Evolutionary conservation across 1,140 invertebrate genomes (phyloP), one percentile per base, ranked within the genome.

Genomic region (Pseudomyrmex cubaensis): DNA sequence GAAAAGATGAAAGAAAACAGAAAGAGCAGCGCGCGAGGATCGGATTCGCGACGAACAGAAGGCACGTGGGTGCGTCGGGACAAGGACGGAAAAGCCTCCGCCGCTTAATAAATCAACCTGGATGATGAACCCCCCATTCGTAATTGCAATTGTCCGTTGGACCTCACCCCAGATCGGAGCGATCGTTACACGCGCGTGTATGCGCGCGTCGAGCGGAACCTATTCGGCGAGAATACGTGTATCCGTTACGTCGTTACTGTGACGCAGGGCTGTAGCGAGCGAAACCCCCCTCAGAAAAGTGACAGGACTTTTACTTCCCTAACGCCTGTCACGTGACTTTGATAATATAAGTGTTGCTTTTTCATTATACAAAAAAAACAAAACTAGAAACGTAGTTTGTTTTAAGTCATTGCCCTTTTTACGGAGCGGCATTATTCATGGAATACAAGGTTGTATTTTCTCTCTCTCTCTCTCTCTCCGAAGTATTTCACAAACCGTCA

Each of bases 121-220:
- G 74, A 80, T 83, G 73, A 63, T 87, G 35, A 35, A 35, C 35
- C 5, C 35, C 35, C 80, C 85, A 20, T 61, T 82, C 74, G 66
- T 89, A 89, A 89, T 89, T 89, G 87, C 85, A 85, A 89, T 89
- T 85, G 88, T 89, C 87, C 88, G 62, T 66, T 75, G 87, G 74
- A 80, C 69, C 84, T 88, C 87, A 72, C 72, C 85, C 87, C 82
- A 85, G 87, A 88, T 89, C 77, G 74, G 52, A 75, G 67, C 84
- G 78, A 78, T 87, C 70, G 35, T 64, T 57, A 50, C 25, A 13
- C 20, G 54, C 75, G 59, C 57, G 56, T 20, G n/a, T 66, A 22
- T 13, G n/a, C 48, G 82, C 56, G 84, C 61, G 52, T 57, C n/a
- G 66, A 46, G 46, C 69, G 57, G 82, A 62, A 83, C 66, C 82